Conservation (phyloP, 2,113 vertebrate species). For the Apodemus sylvaticus region DNA sequence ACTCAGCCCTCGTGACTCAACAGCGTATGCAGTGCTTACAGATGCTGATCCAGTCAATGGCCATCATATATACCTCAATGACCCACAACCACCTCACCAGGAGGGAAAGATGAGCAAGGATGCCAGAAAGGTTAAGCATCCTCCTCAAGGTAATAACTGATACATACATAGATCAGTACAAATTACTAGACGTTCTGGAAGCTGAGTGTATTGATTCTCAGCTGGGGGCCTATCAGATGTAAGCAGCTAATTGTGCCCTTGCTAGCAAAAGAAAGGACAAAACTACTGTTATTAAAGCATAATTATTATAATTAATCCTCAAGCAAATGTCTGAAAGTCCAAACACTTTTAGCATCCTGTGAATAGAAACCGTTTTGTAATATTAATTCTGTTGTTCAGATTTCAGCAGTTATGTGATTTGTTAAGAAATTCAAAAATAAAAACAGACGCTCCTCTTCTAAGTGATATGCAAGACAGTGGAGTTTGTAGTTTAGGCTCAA, state of each 20-base stretch:
- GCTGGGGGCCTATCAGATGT: background rate
- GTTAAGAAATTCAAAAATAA: slow-evolving; percentile 19
- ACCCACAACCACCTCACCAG: background rate
- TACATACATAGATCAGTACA: background rate
- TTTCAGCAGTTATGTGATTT: background rate
- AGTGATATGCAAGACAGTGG: background rate
- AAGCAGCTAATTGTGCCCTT: background rate
- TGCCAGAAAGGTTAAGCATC: background rate
- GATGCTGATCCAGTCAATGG: background rate
- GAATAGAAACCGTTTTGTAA: slow-evolving; percentile 35
- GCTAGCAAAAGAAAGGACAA: background rate
- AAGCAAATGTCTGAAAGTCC: background rate
- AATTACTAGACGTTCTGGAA: background rate
- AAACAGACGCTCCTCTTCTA: background rate
- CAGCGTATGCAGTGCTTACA: background rate
- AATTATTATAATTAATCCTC: slow-evolving; percentile 42
- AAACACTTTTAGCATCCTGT: slow-evolving; percentile 38
- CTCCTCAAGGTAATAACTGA: background rate
- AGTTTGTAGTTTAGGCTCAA: slow-evolving; percentile 7
- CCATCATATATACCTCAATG: background rate
- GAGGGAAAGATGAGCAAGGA: background rate
- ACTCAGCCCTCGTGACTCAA: background rate
- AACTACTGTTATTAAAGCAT: slow-evolving; percentile 1
- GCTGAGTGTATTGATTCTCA: background rate
- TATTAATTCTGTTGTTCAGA: background rate